These are phyloP conservation scores for Fundulus diaphanus DNA, from an alignment of 2,797 vertebrate species.

Conservation along the genomic window DNA sequence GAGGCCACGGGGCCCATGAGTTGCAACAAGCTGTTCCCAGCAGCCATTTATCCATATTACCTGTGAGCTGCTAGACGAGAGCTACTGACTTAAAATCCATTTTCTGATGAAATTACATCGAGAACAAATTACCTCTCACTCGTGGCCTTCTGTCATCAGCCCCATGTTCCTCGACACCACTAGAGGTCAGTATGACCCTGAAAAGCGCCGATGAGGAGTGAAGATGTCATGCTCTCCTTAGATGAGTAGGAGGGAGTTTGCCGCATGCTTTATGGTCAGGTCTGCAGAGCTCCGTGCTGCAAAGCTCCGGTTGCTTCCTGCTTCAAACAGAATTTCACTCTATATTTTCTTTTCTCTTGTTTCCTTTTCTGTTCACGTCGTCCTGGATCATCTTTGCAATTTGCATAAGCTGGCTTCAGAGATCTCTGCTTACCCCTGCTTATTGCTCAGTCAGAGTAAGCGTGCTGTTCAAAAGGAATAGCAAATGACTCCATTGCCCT, in stretches of 20 bases:
- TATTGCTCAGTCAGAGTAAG: constrained; percentile 54
- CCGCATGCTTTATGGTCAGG: constrained; percentile 50
- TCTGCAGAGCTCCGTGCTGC: constrained; percentile 56
- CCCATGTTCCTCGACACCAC: constrained; percentile 58
- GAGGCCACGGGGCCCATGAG: constrained; percentile 40
- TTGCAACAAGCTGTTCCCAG: constrained; percentile 54
- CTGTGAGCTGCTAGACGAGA: constrained; percentile 37
- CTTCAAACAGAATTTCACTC: constrained; percentile 18
- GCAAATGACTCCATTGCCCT: constrained; percentile 70
- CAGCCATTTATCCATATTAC: constrained; percentile 61
- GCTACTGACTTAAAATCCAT: constrained; percentile 70
- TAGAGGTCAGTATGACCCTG: constrained; percentile 79
- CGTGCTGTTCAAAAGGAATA: constrained; percentile 67
- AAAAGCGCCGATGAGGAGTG: constrained; percentile 10
- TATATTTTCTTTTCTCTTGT: background rate
- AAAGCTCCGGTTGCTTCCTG: constrained; percentile 36
- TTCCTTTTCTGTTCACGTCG: constrained; percentile 16
- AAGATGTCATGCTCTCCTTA: constrained; percentile 42
- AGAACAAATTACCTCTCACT: constrained; percentile 52
- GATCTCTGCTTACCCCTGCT: constrained; percentile 40
- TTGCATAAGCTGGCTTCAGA: constrained; percentile 62
- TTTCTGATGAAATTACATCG: constrained; percentile 56
- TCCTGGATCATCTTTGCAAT: constrained; percentile 45
- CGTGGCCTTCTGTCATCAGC: background rate
- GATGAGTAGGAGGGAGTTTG: constrained; percentile 51